phyloP scores from a whole-genome alignment of 2,888 invertebrate genomes.

The Diplazon laetatorius region DNA sequence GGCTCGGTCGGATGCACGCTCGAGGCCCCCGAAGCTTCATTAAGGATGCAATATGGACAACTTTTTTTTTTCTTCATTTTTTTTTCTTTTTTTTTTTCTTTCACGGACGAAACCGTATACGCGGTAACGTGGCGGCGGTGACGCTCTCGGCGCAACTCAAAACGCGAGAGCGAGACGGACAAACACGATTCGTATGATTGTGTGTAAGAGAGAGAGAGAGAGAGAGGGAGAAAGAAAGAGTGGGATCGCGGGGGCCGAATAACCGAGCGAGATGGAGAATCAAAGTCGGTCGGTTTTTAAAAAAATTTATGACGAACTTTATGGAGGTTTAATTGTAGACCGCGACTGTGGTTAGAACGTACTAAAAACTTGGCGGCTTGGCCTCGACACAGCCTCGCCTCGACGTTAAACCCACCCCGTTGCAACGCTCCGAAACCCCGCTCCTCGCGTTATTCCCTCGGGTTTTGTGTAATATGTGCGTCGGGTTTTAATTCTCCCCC shows the following conservation, averaged over 20 bases:
- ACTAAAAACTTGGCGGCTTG: conserved; percentile 76
- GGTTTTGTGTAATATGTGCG: conserved; percentile 54
- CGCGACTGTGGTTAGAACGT: conserved; percentile 80
- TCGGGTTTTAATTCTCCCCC: no score
- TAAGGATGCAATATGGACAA: conserved; percentile 75
- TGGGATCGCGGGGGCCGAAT: conserved; percentile 12
- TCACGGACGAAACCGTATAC: conserved; percentile 51
- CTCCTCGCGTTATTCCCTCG: conserved; percentile 40
- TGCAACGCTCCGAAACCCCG: conserved; percentile 59
- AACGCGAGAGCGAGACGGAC: no score
- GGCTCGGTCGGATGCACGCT: conserved; percentile 64
- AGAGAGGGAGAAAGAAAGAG: conserved; percentile 33
- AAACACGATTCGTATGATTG: not conserved
- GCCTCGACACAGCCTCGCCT: conserved; percentile 40
- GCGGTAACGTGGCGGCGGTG: no score
- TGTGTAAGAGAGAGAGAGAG: conserved; percentile 28
- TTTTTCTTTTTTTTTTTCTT: no score
- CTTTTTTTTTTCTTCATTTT: no score
- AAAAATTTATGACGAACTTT: conserved; percentile 80
- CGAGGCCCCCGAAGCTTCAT: conserved; percentile 73
- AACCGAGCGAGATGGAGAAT: conserved; percentile 12
- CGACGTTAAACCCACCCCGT: conserved; percentile 43
- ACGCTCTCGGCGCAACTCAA: no score
- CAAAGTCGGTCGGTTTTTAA: conserved; percentile 71
- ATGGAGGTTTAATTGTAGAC: conserved; percentile 81